Percentiles rank a stretch among this genome's conserved stretches.
Evolutionary conservation across 2,113 vertebrate genomes (phyloP).

Genomic region (Hydropotes inermis): DNA sequence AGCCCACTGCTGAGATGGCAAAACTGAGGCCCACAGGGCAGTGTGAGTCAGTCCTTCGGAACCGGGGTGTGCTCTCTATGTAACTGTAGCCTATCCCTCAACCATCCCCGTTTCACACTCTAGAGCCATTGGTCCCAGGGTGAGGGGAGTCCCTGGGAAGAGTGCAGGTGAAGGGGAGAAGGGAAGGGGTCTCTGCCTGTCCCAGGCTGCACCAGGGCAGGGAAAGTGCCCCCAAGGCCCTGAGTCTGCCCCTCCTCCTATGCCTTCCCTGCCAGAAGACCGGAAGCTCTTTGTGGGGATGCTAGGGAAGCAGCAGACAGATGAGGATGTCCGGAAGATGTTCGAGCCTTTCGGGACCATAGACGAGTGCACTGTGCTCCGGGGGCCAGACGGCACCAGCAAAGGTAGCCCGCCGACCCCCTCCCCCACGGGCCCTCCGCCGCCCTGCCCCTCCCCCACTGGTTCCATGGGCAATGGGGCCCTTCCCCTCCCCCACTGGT

Average conservation of each 20-base stretch:
- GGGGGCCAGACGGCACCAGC: slow-evolving; percentile 92
- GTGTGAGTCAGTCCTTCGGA: neutral
- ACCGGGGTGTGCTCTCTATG: too few relatives aligned
- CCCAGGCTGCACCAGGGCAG: neutral
- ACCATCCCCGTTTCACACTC: neutral
- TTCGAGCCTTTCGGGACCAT: slow-evolving; percentile 94
- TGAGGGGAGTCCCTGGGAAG: neutral
- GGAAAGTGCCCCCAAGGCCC: neutral
- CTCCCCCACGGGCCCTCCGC: rapidly evolving
- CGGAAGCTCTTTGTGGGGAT: slow-evolving; percentile 96
- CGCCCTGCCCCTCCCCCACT: neutral
- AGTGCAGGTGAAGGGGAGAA: neutral
- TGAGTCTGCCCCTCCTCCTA: neutral
- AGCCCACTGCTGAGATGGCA: neutral
- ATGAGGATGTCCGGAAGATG: slow-evolving; percentile 93
- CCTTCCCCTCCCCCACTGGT: neutral
- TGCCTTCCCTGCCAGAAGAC: slow-evolving; percentile 84
- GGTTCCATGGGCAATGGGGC: neutral
- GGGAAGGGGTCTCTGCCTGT: neutral
- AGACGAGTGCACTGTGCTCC: slow-evolving; percentile 93
- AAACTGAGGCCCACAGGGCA: neutral
- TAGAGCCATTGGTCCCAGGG: neutral
- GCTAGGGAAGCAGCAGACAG: slow-evolving; percentile 95
- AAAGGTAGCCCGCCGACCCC: slow-evolving; percentile 82
- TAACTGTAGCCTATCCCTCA: neutral